Evolutionary conservation across 2,113 vertebrate species (phyloP).

Genomic region (Halichoerus grypus): DNA sequence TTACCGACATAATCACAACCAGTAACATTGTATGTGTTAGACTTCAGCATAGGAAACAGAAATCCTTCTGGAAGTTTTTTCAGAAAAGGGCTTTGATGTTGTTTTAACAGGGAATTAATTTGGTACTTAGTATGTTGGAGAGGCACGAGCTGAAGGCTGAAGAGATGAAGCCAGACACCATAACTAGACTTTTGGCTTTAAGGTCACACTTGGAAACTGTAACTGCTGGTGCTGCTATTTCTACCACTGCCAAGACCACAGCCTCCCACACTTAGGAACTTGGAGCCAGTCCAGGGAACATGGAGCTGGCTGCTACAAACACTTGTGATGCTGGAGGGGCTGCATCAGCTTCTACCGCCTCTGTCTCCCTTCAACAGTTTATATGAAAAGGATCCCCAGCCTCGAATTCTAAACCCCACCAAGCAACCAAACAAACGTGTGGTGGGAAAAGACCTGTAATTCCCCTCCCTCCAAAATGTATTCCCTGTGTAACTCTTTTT

Average conservation of each 20-base stretch:
- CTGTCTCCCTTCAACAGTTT: background rate
- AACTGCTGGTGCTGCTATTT: background rate
- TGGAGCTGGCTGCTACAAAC: background rate
- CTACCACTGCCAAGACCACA: background rate
- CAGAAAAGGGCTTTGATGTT: background rate
- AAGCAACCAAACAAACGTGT: background rate
- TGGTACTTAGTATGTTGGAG: background rate
- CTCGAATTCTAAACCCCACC: background rate
- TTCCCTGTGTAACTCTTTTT: background rate
- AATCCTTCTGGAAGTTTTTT: background rate
- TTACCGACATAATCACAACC: background rate
- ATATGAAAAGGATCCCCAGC: background rate
- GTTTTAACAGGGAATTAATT: background rate
- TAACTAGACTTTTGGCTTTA: background rate
- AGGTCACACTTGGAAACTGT: background rate
- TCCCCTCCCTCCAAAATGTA: background rate
- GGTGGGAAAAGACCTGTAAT: background rate
- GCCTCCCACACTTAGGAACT: background rate
- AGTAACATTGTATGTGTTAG: background rate
- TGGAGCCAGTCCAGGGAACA: background rate
- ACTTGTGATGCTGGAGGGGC: too few species aligned
- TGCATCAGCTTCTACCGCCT: background rate
- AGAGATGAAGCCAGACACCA: background rate
- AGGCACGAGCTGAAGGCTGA: background rate
- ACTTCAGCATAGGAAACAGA: background rate